Evolutionary conservation across 2,113 vertebrate genomes (phyloP), one percentile per base, ranked within the genome.

Genomic region (Edolisoma coerulescens): DNA sequence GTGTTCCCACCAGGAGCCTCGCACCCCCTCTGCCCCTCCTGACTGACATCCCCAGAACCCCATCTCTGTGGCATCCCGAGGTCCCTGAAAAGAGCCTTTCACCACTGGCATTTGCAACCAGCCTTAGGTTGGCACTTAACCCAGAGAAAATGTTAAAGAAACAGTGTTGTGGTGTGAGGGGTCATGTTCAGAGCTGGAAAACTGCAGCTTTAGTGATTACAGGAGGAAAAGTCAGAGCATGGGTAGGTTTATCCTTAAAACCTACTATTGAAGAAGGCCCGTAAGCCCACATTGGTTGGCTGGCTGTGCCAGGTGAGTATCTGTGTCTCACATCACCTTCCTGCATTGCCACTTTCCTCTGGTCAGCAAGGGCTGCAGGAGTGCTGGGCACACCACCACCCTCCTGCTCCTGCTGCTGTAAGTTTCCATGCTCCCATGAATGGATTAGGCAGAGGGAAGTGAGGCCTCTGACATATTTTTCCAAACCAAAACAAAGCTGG

Each of bases 401-500:
- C 47, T 63, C 18, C 79, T 10, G 2, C n/a, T 85, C 16, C 67
- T 37, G 78, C 53, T 90, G 77, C 79, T 93, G 78, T 89, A 87
- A 95, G 86, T 94, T 96, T 90, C 93, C 87, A 85, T 0, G 2
- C 45, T 94, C 45, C 57, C 6, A 4, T 84, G 81, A 91, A 64
- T 39, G 65, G 87, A 87, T 79, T 85, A 94, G 68, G 59, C 45
- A 24, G 44, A 82, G 76, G 70, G 44, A 92, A 95, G 39, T 44
- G 35, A 87, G 92, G 90, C 78, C 90, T 81, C 56, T 92, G 79
- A 93, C 68, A 14, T 93, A 59, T 42, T 93, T 93, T 89, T 92
- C 83, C 85, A 81, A 91, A 91, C 47, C 76, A 84, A 93, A 96
- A 93, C 85, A 94, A 94, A 96, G 64, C 71, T 68, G 92, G 88